Evolutionary conservation across 1,140 invertebrate species (phyloP).

Genomic region (Leptinotarsa defecta): DNA sequence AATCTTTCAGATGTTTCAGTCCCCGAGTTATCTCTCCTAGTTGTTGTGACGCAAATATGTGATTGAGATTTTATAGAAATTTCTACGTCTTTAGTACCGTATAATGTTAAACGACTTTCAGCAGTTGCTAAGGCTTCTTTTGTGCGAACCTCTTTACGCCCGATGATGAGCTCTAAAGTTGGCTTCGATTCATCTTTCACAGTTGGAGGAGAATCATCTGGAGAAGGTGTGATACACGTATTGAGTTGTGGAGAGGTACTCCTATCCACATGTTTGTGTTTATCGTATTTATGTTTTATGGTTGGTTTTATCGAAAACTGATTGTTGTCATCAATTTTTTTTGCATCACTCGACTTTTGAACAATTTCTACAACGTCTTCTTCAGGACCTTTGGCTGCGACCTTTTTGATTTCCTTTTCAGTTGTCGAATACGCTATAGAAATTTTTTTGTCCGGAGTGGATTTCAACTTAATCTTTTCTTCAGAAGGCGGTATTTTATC

Average conservation of each 20-base stretch:
- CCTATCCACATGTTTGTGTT: conserved; percentile 31
- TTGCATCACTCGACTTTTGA: conserved; percentile 6
- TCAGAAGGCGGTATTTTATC: conserved; percentile 43
- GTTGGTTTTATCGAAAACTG: conserved; percentile 1
- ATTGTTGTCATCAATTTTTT: neutral
- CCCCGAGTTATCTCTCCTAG: conserved; percentile 52
- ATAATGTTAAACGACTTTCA: conserved; percentile 59
- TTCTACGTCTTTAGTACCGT: conserved; percentile 58
- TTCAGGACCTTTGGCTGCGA: conserved; percentile 10
- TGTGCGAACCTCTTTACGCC: conserved; percentile 59
- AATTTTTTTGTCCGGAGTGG: conserved; percentile 40
- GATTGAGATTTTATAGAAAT: conserved; percentile 61
- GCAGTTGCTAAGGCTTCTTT: conserved; percentile 59
- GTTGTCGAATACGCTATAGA: conserved; percentile 36
- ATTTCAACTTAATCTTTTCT: conserved; percentile 42
- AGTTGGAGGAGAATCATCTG: conserved; percentile 33
- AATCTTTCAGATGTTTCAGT: conserved; percentile 57
- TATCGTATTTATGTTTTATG: conserved; percentile 5
- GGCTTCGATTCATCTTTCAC: conserved; percentile 36
- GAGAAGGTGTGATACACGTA: conserved; percentile 44
- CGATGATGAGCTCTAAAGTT: conserved; percentile 59
- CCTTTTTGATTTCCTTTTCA: conserved; percentile 5
- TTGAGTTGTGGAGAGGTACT: conserved; percentile 57
- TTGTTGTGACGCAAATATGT: conserved; percentile 59
- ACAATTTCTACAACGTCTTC: conserved; percentile 9